These are phyloP conservation scores for Dichetophora obliterata DNA, from an alignment of 2,888 invertebrate genomes.

Conservation along the genomic window DNA sequence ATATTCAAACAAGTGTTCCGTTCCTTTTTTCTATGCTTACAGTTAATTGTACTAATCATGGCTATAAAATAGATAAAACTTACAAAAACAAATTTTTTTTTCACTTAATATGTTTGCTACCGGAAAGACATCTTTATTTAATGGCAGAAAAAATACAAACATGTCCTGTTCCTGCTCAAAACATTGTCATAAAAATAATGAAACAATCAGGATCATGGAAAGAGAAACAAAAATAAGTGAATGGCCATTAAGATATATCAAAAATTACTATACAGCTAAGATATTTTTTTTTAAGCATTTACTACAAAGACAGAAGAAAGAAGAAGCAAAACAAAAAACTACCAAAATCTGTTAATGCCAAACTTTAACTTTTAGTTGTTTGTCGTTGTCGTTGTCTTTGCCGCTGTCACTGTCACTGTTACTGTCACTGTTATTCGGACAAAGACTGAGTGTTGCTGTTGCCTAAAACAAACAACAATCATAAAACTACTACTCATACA, in stretches of 20 bases:
- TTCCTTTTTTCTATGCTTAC: too few species aligned
- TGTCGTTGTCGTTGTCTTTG: constrained; percentile 28
- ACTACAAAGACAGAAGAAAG: constrained; percentile 2
- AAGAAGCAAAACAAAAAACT: background rate
- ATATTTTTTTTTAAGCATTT: background rate
- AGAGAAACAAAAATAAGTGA: constrained; percentile 3
- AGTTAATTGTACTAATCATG: background rate
- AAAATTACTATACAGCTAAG: constrained; percentile 6
- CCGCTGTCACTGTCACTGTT: constrained; percentile 13
- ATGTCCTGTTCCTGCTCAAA: background rate
- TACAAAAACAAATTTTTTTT: background rate
- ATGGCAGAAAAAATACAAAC: background rate
- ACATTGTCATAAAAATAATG: constrained; percentile 25
- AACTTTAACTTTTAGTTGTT: constrained; percentile 19
- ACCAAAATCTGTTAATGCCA: background rate
- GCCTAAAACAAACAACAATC: constrained; percentile 46
- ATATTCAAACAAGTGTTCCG: background rate
- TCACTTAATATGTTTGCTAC: background rate
- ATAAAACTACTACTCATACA: constrained; percentile 60
- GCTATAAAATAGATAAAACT: constrained; percentile 1
- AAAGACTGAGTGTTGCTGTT: too few species aligned
- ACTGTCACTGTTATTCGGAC: constrained; percentile 20
- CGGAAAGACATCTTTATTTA: background rate
- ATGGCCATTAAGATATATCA: constrained; percentile 33
- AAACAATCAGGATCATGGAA: background rate